Percentiles rank a stretch among this genome's conserved stretches.
Conservation (phyloP, 1,140 invertebrate species). For the Drosophila burlai region DNA sequence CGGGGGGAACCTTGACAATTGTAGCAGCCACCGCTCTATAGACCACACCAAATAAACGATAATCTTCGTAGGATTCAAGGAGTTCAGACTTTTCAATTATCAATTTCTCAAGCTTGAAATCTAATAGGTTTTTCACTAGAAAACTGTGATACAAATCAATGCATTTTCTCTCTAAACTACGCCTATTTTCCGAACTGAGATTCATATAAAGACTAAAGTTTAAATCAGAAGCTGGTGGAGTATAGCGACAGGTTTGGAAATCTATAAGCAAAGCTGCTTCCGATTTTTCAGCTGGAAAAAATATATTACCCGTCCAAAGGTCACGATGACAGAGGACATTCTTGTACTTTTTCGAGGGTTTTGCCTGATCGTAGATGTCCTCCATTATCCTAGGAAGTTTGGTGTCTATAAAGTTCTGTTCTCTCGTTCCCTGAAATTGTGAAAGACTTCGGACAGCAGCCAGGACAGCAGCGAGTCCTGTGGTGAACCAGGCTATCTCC, state of each 20-base stretch:
- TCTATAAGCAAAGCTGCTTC: constrained; percentile 87
- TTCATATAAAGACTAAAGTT: constrained; percentile 74
- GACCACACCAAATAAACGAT: constrained; percentile 62
- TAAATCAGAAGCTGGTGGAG: constrained; percentile 87
- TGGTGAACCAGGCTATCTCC: constrained; percentile 70
- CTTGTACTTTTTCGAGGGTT: constrained; percentile 56
- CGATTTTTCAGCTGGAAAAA: constrained; percentile 85
- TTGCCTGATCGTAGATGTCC: constrained; percentile 68
- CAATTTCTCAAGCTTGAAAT: constrained; percentile 16
- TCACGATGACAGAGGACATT: constrained; percentile 88
- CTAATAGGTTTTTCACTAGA: constrained; percentile 27
- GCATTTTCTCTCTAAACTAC: constrained; percentile 28
- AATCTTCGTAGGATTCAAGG: constrained; percentile 71
- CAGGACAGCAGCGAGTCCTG: constrained; percentile 60
- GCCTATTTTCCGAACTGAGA: constrained; percentile 32
- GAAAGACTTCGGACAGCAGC: constrained; percentile 50
- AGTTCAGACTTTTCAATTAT: constrained; percentile 50
- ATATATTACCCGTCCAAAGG: constrained; percentile 88
- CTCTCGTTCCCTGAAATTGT: constrained; percentile 22
- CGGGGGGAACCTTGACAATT: constrained; percentile 60
- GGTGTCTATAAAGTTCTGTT: constrained; percentile 34
- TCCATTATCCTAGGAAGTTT: constrained; percentile 36
- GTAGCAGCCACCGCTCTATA: constrained; percentile 67
- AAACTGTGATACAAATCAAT: constrained; percentile 63
- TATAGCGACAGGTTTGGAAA: constrained; percentile 87